These are phyloP conservation scores for Pseudomugil gertrudae DNA, from an alignment of 2,797 vertebrate species.

Conservation along the genomic window DNA sequence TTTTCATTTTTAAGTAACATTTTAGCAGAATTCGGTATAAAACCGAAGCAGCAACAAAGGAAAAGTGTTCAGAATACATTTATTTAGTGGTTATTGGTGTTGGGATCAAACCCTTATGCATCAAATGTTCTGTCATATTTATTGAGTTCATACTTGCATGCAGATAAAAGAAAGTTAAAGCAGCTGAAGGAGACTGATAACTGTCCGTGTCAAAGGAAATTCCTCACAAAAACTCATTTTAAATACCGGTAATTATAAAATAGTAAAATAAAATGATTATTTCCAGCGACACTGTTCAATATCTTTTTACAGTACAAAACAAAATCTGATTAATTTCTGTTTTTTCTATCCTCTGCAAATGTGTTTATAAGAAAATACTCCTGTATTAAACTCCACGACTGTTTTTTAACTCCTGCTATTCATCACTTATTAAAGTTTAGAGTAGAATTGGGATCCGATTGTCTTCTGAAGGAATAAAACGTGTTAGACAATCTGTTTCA, in stretches of 20 bases:
- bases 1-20: neutral
- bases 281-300: neutral
- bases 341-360: neutral
- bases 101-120: neutral
- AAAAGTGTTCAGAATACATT: neutral
- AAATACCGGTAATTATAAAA: neutral
- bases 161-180: too few species aligned
- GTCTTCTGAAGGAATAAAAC: slow-evolving; percentile 8
- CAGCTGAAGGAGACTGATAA: neutral
- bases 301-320: neutral
- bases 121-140: too few species aligned
- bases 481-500: slow-evolving; percentile 5
- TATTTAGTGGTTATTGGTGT: slow-evolving; percentile 1
- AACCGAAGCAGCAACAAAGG: neutral
- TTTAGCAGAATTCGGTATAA: neutral
- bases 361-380: neutral
- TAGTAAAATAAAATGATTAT: neutral
- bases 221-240: neutral
- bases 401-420: neutral
- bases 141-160: too few species aligned
- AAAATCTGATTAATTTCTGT: neutral
- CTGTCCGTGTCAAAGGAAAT: neutral
- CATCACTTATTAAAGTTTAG: neutral
- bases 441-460: neutral
- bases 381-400: neutral